phyloP scores from a whole-genome alignment of 2,113 vertebrate genomes.

The Microcebus tavaratra region DNA sequence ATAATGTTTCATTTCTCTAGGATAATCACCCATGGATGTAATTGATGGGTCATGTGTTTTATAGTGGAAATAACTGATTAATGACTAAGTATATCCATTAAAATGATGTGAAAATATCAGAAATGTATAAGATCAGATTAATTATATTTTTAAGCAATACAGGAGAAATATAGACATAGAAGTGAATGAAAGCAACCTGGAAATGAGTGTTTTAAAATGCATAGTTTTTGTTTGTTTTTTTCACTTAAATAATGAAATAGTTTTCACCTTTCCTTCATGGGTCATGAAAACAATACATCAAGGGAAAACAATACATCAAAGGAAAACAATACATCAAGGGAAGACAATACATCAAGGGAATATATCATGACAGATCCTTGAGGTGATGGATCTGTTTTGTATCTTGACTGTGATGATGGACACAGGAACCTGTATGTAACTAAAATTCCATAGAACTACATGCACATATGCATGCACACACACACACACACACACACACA shows the following conservation, averaged over 20 bases:
- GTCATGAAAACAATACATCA: neutral
- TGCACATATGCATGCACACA: no score
- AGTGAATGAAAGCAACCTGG: neutral
- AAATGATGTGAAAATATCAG: neutral
- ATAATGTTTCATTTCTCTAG: neutral
- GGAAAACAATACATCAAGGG: neutral
- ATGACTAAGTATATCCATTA: neutral
- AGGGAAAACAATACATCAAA: neutral
- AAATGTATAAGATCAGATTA: neutral
- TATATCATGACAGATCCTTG: neutral
- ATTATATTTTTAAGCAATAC: neutral
- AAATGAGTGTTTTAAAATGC: neutral
- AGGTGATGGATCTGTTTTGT: neutral
- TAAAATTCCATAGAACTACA: neutral
- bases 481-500: neutral
- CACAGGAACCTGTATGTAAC: neutral
- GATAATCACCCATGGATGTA: neutral
- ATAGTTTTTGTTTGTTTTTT: neutral
- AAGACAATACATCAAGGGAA: neutral
- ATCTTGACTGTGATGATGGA: neutral
- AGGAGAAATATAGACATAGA: neutral
- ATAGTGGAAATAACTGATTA: slow-evolving; percentile 9
- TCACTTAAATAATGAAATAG: neutral
- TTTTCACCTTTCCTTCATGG: neutral
- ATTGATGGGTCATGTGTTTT: neutral